Conservation (phyloP, 2,888 invertebrate species). For the Rhingia campestris region DNA sequence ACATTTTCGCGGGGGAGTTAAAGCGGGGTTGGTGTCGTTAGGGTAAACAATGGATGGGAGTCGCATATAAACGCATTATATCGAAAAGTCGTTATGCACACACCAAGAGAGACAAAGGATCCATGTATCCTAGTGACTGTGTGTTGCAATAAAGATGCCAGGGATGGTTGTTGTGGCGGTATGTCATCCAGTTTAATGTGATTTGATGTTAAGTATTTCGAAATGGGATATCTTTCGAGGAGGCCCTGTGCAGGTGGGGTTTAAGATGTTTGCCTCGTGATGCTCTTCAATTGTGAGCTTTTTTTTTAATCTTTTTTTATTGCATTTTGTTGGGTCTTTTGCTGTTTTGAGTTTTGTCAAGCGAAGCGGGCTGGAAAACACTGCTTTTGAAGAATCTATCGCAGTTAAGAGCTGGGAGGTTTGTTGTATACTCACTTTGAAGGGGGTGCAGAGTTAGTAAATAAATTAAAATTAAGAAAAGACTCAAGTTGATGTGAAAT, state of each 20-base stretch:
- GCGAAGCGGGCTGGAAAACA: neutral
- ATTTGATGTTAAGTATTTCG: constrained; percentile 71
- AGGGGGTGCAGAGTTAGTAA: too few species aligned
- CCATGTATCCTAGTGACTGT: neutral
- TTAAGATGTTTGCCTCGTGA: constrained; percentile 7
- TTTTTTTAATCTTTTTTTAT: constrained; percentile 69
- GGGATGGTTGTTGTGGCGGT: constrained; percentile 53
- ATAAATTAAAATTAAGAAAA: too few species aligned
- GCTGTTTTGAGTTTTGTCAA: constrained; percentile 20
- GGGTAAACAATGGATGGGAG: constrained; percentile 41
- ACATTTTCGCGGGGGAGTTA: constrained; percentile 23
- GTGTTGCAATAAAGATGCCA: constrained; percentile 38
- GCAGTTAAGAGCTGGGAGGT: too few species aligned
- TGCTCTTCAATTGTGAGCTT: constrained; percentile 50
- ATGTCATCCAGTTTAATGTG: constrained; percentile 70
- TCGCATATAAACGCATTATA: constrained; percentile 69
- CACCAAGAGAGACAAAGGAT: constrained; percentile 57
- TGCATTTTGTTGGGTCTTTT: constrained; percentile 50
- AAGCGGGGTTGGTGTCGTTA: neutral
- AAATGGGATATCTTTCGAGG: constrained; percentile 67
- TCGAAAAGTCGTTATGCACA: constrained; percentile 68
- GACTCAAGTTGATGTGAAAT: too few species aligned
- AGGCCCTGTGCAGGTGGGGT: constrained; percentile 16
- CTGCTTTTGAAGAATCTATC: constrained; percentile 1
- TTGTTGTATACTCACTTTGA: too few species aligned